These are phyloP conservation scores for Monochamus alternatus DNA, from an alignment of 2,888 invertebrate species.

Conservation along the genomic window DNA sequence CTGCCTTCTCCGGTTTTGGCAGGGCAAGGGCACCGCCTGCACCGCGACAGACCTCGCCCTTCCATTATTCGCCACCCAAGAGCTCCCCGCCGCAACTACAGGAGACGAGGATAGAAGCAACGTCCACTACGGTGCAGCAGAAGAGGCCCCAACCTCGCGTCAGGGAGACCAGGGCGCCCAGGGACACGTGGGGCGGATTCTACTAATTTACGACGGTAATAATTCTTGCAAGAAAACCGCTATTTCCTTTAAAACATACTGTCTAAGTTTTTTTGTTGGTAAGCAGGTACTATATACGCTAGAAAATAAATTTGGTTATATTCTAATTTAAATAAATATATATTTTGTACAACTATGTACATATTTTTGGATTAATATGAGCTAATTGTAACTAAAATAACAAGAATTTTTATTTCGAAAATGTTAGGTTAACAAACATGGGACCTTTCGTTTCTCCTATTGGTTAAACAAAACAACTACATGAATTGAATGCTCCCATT, in stretches of 20 bases:
- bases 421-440: no score
- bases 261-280: background rate
- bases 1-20: constrained; percentile 36
- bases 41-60: constrained; percentile 43
- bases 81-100: constrained; percentile 2
- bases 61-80: constrained; percentile 51
- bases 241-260: background rate
- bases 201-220: constrained; percentile 32
- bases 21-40: constrained; percentile 47
- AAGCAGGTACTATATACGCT: background rate
- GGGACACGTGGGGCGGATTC: constrained; percentile 64
- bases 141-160: constrained; percentile 33
- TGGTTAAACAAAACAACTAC: no score
- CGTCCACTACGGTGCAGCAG: constrained; percentile 38
- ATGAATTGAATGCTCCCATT: no score
- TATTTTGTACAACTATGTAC: background rate
- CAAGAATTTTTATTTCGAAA: no score
- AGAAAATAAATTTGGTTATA: background rate
- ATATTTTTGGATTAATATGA: background rate
- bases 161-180: constrained; percentile 52
- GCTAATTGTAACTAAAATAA: no score
- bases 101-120: constrained; percentile 40
- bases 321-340: no score
- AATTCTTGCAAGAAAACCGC: background rate
- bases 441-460: no score